A percentile compares a stretch with the other conserved stretches of the same genome.
Conservation (phyloP, 2,113 vertebrate genomes). For the Epinephelus moara region DNA sequence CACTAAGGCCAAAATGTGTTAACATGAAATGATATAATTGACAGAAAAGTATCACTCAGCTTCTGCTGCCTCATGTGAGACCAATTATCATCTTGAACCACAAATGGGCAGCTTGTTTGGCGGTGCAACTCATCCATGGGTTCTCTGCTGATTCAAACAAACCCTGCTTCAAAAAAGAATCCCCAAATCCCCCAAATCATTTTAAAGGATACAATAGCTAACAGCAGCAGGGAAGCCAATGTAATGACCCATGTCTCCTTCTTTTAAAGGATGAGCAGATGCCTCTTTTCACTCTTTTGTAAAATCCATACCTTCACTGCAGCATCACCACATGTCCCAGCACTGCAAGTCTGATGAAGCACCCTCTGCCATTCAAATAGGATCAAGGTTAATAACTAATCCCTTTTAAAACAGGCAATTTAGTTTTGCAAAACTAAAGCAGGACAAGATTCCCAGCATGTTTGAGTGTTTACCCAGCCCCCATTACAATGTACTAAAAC, state of each 20-base stretch:
- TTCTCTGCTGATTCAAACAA: slow-evolving; percentile 50
- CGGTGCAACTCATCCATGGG: slow-evolving; percentile 16
- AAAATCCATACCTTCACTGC: slow-evolving; percentile 27
- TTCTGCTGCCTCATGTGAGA: slow-evolving; percentile 42
- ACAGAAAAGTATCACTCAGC: slow-evolving; percentile 52
- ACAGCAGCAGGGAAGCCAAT: slow-evolving; percentile 32
- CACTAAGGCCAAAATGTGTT: slow-evolving; percentile 18
- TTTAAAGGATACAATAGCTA: slow-evolving; percentile 56
- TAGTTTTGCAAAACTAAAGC: slow-evolving; percentile 57
- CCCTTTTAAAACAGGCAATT: slow-evolving; percentile 54
- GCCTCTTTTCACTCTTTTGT: slow-evolving; percentile 29
- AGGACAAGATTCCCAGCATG: slow-evolving; percentile 56
- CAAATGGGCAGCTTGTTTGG: slow-evolving; percentile 52
- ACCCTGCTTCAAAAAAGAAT: slow-evolving; percentile 25
- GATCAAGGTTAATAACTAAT: slow-evolving; percentile 64
- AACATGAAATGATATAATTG: slow-evolving; percentile 39
- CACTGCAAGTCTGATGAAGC: background rate
- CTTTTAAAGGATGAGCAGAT: slow-evolving; percentile 43
- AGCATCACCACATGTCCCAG: background rate
- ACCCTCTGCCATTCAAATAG: slow-evolving; percentile 27
- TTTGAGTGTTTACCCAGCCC: slow-evolving; percentile 64
- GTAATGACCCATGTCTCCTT: slow-evolving; percentile 48
- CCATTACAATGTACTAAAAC: slow-evolving; percentile 74
- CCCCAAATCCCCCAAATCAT: slow-evolving; percentile 66
- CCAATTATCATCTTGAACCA: slow-evolving; percentile 63